Evolutionary conservation across 1,140 invertebrate species (phyloP).

Genomic region (Rhagoletis pomonella): DNA sequence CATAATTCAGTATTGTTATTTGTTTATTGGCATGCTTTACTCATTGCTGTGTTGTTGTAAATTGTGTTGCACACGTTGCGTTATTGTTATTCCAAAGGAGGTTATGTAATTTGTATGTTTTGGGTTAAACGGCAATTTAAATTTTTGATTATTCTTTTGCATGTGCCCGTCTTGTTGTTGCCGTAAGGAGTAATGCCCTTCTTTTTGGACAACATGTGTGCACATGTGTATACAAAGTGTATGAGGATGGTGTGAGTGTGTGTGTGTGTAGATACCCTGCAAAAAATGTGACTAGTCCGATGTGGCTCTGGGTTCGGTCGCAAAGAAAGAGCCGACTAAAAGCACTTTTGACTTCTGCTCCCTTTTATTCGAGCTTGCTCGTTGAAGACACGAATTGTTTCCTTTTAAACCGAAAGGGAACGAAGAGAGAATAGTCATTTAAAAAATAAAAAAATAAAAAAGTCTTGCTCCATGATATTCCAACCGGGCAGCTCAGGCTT

Average conservation of each 20-base stretch:
- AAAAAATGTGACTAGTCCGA: too few relatives aligned
- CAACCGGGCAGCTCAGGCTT: too few relatives aligned
- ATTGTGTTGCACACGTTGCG: background rate
- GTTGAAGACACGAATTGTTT: too few relatives aligned
- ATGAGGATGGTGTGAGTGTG: background rate
- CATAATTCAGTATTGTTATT: conserved; percentile 31
- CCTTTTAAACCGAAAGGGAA: too few relatives aligned
- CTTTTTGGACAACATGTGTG: background rate
- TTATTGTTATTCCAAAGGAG: conserved; percentile 9
- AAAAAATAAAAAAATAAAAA: too few relatives aligned
- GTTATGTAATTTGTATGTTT: conserved; percentile 47
- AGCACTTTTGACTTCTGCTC: too few relatives aligned
- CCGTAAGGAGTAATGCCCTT: background rate
- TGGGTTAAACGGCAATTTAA: conserved; percentile 18
- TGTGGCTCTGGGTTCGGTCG: too few relatives aligned
- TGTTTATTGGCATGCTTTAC: conserved; percentile 19
- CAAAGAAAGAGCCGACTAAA: too few relatives aligned
- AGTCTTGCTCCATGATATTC: too few relatives aligned
- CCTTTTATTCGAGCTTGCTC: too few relatives aligned
- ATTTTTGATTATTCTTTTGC: background rate
- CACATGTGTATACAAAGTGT: background rate
- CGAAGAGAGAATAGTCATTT: too few relatives aligned
- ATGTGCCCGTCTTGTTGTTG: background rate
- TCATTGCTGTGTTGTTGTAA: background rate
- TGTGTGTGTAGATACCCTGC: too few relatives aligned